Conservation (phyloP, 1,140 invertebrate species). For the Nautilus pompilius region DNA sequence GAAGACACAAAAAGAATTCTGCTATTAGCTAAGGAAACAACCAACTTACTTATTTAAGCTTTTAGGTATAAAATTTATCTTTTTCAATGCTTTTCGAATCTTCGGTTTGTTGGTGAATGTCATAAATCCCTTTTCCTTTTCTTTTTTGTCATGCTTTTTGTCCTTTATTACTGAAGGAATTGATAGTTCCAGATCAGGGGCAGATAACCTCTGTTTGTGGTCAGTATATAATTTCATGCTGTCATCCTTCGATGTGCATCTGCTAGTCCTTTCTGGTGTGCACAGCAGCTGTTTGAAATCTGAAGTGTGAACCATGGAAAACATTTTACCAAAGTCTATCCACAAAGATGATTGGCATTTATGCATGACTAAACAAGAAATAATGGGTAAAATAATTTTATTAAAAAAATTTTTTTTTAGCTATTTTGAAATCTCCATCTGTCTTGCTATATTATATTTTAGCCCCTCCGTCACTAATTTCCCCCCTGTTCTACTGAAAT, state of each 20-base stretch:
- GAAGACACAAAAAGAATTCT: no score
- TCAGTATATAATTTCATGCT: constrained; percentile 48
- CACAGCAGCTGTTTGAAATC: constrained; percentile 81
- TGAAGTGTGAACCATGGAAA: constrained; percentile 37
- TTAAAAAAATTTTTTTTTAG: no score
- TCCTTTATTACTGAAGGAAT: constrained; percentile 11
- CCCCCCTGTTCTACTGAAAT: no score
- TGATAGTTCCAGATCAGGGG: constrained; percentile 44
- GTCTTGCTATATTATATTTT: no score
- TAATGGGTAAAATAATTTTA: no score
- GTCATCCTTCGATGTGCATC: constrained; percentile 35
- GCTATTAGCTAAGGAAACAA: background rate
- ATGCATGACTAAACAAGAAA: no score
- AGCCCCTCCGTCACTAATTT: no score
- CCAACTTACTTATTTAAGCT: constrained; percentile 67
- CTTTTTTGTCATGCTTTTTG: constrained; percentile 19
- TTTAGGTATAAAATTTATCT: constrained; percentile 87
- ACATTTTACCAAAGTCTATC: background rate
- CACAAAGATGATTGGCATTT: no score
- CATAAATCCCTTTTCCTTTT: constrained; percentile 60
- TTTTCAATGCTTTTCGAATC: constrained; percentile 83
- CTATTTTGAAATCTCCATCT: no score
- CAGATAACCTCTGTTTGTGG: constrained; percentile 54
- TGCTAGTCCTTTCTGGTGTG: constrained; percentile 72
- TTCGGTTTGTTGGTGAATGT: constrained; percentile 78